These are phyloP conservation scores for Otolemur crassicaudatus DNA, from an alignment of 2,797 vertebrate species.

Conservation along the genomic window DNA sequence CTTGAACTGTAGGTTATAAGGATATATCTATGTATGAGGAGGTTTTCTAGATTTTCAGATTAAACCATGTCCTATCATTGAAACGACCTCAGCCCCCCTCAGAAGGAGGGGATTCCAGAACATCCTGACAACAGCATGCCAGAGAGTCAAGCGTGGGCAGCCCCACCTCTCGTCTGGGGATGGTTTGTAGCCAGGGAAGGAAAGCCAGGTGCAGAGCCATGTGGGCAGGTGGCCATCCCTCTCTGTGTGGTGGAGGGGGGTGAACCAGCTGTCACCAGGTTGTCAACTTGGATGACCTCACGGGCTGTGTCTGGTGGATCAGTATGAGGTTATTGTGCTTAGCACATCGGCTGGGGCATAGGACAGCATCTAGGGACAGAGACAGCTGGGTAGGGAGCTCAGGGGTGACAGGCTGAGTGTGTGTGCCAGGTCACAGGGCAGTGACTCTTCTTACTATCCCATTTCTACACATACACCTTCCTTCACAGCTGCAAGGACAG, in stretches of 20 bases:
- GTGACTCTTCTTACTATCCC: rapidly evolving
- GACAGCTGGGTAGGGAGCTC: rapidly evolving
- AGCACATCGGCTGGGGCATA: rapidly evolving
- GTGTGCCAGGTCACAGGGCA: rapidly evolving
- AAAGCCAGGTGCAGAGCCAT: rapidly evolving
- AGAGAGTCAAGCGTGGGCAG: neutral
- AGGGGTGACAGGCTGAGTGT: neutral
- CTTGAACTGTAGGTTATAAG: neutral
- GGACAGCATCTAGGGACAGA: rapidly evolving
- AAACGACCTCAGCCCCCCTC: neutral
- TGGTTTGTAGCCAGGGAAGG: rapidly evolving
- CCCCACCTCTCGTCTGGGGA: neutral
- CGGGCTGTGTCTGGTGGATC: rapidly evolving
- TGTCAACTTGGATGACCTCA: neutral
- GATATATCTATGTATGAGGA: neutral
- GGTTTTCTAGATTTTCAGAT: neutral
- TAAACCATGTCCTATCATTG: neutral
- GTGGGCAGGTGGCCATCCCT: neutral
- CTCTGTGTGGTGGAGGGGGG: rapidly evolving
- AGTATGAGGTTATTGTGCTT: neutral
- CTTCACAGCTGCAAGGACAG: neutral
- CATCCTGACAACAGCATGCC: rapidly evolving
- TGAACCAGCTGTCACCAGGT: rapidly evolving
- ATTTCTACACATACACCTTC: neutral
- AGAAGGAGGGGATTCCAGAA: neutral